A percentile compares a stretch with the other conserved stretches of the same genome.
These are phyloP conservation scores for Drosophila yakuba DNA, from an alignment of 1,140 invertebrate genomes.

Conservation along the genomic window DNA sequence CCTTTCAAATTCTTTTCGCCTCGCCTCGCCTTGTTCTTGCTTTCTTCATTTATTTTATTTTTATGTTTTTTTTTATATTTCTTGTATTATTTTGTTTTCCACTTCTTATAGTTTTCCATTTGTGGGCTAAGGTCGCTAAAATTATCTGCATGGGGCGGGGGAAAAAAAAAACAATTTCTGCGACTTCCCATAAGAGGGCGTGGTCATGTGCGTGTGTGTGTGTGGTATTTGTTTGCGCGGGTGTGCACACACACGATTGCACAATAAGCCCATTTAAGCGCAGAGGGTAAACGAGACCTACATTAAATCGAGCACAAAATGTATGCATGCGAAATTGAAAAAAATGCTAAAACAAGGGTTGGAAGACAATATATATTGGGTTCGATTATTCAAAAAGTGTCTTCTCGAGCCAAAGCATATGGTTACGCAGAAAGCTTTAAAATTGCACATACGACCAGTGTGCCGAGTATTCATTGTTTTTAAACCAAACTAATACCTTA, in stretches of 20 bases:
- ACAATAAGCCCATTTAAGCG: conserved; percentile 69
- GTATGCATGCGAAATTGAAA: conserved; percentile 57
- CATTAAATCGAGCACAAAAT: conserved; percentile 76
- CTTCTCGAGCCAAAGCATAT: not conserved
- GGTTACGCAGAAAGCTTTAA: not conserved
- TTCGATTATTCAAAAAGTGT: conserved; percentile 10
- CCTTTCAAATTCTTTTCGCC: conserved; percentile 64
- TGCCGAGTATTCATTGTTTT: too few species aligned
- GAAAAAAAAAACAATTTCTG: conserved; percentile 44
- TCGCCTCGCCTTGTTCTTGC: conserved; percentile 46
- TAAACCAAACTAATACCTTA: conserved; percentile 9
- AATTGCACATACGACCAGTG: not conserved
- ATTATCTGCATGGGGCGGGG: conserved; percentile 68
- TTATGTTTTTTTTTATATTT: not conserved
- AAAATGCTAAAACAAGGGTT: conserved; percentile 25
- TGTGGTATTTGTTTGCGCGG: conserved; percentile 32
- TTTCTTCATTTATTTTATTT: conserved; percentile 38
- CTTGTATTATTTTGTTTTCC: not conserved
- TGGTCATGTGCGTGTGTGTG: conserved; percentile 31
- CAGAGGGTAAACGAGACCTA: conserved; percentile 21
- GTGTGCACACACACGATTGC: conserved; percentile 68
- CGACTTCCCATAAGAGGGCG: conserved; percentile 28
- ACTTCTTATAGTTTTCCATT: conserved; percentile 30
- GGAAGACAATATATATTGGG: not conserved
- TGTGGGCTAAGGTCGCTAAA: conserved; percentile 78